A percentile compares a stretch with the other conserved stretches of the same genome.
Conservation (phyloP, 2,888 invertebrate species). For the Pimpla rufipes region DNA sequence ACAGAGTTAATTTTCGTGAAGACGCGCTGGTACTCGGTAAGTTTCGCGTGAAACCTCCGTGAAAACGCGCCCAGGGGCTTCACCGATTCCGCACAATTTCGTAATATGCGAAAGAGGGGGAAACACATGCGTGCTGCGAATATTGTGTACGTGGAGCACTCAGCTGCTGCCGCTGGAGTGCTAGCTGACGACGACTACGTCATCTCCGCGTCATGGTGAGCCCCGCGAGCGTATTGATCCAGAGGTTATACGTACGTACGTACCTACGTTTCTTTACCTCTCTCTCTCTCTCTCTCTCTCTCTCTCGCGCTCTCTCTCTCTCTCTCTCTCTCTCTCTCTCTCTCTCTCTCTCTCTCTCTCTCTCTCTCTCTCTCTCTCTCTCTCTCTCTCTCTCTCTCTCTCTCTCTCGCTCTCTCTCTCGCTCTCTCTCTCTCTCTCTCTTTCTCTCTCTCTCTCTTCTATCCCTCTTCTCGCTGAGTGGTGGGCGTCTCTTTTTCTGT, state of each 20-base stretch:
- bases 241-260: constrained; percentile 31
- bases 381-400: no score
- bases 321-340: no score
- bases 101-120: neutral
- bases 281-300: neutral
- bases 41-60: neutral
- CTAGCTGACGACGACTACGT: constrained; percentile 31
- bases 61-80: neutral
- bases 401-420: no score
- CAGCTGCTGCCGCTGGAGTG: constrained; percentile 20
- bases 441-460: no score
- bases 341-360: no score
- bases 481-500: constrained; percentile 22
- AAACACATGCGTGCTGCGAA: constrained; percentile 15
- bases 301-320: no score
- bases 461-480: constrained; percentile 13
- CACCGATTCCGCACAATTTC: constrained; percentile 16
- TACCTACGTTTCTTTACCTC: constrained; percentile 31
- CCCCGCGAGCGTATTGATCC: constrained; percentile 31
- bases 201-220: constrained; percentile 33
- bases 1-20: no score
- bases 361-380: no score
- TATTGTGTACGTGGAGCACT: constrained; percentile 20
- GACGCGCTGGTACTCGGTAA: no score
- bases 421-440: no score